Conservation (phyloP, 2,113 vertebrate species). For the Parotia lawesii region DNA sequence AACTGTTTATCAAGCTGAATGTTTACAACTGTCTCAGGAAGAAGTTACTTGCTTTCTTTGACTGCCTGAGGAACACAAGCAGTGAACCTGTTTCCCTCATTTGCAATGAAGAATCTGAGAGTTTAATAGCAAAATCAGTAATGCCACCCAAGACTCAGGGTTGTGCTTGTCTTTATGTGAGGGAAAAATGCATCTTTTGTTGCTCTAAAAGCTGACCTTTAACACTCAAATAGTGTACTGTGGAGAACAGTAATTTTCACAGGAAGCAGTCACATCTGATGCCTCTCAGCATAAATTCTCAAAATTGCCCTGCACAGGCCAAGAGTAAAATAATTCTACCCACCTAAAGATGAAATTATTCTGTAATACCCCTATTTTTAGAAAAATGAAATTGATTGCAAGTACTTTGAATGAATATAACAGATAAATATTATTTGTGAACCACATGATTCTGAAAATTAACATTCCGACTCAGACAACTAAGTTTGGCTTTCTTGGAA, state of each 20-base stretch:
- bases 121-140: background rate
- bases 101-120: background rate
- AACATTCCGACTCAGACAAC: background rate
- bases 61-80: background rate
- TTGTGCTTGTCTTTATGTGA: background rate
- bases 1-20: background rate
- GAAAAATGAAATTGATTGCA: background rate
- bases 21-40: background rate
- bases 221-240: background rate
- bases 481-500: background rate
- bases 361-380: background rate
- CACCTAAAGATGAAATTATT: background rate
- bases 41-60: background rate
- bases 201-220: constrained; percentile 16
- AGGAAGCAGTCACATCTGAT: background rate
- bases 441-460: background rate
- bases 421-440: background rate
- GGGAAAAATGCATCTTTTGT: background rate
- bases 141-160: background rate
- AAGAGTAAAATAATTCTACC: background rate
- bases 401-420: background rate
- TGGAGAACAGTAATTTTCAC: background rate
- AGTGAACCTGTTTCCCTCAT: background rate
- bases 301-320: background rate
- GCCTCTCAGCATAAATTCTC: background rate